These are phyloP conservation scores for Pachliopta kotzebuea DNA, from an alignment of 2,888 invertebrate species.

Conservation along the genomic window DNA sequence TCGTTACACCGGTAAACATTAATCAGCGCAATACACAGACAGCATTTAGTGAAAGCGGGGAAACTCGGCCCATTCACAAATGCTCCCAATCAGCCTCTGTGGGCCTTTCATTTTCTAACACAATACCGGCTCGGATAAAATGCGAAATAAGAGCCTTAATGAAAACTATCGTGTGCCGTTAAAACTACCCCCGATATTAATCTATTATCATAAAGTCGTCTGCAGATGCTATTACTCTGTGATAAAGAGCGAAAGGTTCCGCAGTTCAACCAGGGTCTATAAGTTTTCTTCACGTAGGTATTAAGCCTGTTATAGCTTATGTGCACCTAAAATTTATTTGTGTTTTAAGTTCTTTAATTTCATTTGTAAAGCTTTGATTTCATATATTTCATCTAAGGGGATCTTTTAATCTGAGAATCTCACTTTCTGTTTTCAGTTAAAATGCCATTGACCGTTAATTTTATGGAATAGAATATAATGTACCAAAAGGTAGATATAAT, in stretches of 20 bases:
- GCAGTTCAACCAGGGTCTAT: slow-evolving; percentile 8
- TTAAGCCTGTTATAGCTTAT: too few species aligned
- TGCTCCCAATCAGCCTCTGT: slow-evolving; percentile 40
- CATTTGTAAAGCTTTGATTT: too few species aligned
- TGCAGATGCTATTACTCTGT: slow-evolving; percentile 37
- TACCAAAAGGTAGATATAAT: too few species aligned
- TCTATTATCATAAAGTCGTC: slow-evolving; percentile 44
- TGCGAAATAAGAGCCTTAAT: slow-evolving; percentile 43
- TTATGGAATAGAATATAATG: too few species aligned
- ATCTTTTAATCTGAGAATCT: too few species aligned
- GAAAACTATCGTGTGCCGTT: slow-evolving; percentile 41
- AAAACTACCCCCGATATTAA: slow-evolving; percentile 38
- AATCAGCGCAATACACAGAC: slow-evolving; percentile 37
- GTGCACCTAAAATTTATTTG: too few species aligned
- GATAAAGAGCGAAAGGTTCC: slow-evolving; percentile 33
- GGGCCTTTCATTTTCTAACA: slow-evolving; percentile 38
- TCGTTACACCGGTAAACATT: slow-evolving; percentile 39
- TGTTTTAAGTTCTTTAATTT: too few species aligned
- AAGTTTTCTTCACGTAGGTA: slow-evolving; percentile 11
- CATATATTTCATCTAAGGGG: too few species aligned
- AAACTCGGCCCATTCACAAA: slow-evolving; percentile 42
- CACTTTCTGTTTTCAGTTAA: too few species aligned
- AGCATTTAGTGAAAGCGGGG: slow-evolving; percentile 37
- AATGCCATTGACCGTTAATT: too few species aligned
- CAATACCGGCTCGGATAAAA: slow-evolving; percentile 38